Evolutionary conservation across 2,113 vertebrate genomes (phyloP).

Genomic region (Paratilapia polleni): DNA sequence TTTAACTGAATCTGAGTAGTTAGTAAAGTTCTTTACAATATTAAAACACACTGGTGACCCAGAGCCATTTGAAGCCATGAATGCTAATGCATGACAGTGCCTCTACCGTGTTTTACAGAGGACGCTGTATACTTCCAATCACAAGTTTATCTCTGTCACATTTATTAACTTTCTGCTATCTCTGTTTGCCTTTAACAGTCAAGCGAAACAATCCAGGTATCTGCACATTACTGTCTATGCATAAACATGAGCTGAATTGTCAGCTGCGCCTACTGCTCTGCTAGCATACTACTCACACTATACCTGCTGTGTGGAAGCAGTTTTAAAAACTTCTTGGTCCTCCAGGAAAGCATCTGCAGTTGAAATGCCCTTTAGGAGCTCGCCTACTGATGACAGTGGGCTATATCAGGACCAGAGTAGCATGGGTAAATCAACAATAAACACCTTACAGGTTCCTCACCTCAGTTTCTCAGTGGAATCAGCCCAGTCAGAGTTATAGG

Average conservation of each 20-base stretch:
- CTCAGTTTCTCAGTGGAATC: not conserved
- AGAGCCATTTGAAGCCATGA: no score
- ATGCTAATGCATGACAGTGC: no score
- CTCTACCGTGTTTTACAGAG: no score
- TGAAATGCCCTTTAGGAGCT: not conserved
- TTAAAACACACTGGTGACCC: no score
- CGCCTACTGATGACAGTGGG: not conserved
- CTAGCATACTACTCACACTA: not conserved
- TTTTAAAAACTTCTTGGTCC: not conserved
- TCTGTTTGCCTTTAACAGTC: no score
- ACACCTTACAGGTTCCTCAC: constrained; percentile 1
- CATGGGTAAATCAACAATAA: not conserved
- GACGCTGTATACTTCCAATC: no score
- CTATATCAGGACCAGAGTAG: not conserved
- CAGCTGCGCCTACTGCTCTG: not conserved
- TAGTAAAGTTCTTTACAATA: no score
- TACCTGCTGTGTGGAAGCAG: not conserved
- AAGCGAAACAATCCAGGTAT: no score
- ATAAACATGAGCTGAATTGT: no score
- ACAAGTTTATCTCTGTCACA: no score
- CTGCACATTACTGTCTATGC: no score
- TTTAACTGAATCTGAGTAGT: not conserved
- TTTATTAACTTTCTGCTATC: no score
- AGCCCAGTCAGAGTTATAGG: not conserved
- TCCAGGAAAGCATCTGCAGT: not conserved